Conservation (phyloP, 2,888 invertebrate species). For the Calameuta filiformis region DNA sequence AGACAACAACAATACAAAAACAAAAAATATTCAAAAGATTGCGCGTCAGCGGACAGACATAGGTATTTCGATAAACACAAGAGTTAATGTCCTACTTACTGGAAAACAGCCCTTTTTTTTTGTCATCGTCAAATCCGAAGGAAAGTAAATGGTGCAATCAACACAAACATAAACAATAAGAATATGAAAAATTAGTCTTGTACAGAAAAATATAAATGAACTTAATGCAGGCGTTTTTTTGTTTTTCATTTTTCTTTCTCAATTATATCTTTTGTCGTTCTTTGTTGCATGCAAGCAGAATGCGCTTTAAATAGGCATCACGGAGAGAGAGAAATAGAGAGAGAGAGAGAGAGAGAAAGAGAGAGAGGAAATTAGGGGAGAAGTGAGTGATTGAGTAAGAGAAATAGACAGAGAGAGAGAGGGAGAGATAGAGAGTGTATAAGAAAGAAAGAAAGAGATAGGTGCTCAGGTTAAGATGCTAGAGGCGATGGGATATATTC, state of each 20-base stretch:
- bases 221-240: conserved; percentile 60
- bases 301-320: conserved; percentile 60
- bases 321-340: conserved; percentile 34
- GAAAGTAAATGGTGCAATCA: conserved; percentile 71
- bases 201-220: conserved; percentile 57
- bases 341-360: conserved; percentile 37
- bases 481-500: background rate
- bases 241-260: background rate
- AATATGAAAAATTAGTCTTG: conserved; percentile 71
- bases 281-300: conserved; percentile 61
- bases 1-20: background rate
- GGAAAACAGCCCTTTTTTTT: conserved; percentile 76
- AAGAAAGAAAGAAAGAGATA: conserved; percentile 69
- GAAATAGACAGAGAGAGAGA: conserved; percentile 24
- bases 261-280: background rate
- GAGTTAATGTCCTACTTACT: conserved; percentile 73
- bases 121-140: conserved; percentile 69
- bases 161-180: conserved; percentile 77
- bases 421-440: conserved; percentile 30
- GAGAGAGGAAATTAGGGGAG: conserved; percentile 24
- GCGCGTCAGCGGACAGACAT: background rate
- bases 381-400: conserved; percentile 20
- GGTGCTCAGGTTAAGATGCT: background rate
- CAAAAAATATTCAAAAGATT: background rate
- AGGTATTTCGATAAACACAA: conserved; percentile 32